phyloP scores from a whole-genome alignment of 2,113 vertebrate species.

The Phodopus roborovskii region DNA sequence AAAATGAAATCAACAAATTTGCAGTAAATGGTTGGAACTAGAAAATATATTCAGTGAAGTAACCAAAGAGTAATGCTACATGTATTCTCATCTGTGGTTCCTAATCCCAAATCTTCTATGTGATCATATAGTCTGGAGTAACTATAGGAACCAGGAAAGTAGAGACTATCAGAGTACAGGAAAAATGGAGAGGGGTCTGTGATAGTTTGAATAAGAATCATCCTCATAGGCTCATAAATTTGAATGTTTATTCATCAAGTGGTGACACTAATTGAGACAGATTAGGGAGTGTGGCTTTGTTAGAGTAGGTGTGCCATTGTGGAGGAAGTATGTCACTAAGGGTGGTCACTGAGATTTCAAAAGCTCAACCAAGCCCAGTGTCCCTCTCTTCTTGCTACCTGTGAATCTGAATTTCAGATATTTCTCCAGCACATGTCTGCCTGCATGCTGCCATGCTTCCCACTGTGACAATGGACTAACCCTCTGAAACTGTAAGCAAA shows the following conservation, averaged over 20 bases:
- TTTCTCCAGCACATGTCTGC: not conserved
- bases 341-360: not conserved
- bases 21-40: not conserved
- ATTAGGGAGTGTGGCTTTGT: not conserved
- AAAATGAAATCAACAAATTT: not conserved
- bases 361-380: not conserved
- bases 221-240: not conserved
- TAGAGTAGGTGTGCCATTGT: not conserved
- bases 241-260: not conserved
- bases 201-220: not conserved
- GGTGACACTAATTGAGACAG: not conserved
- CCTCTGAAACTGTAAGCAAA: not conserved
- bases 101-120: not conserved
- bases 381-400: not conserved
- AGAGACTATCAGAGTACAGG: not conserved
- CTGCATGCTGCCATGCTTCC: not conserved
- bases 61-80: not conserved
- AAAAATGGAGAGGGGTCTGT: not conserved
- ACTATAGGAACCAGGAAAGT: not conserved
- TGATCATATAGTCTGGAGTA: not conserved
- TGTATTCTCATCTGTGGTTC: not conserved
- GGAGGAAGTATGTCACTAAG: not conserved
- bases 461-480: not conserved
- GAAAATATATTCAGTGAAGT: not conserved
- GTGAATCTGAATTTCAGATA: not conserved